Base-by-base conservation (phyloP, 1,140 invertebrate species). In the Cotesia chilonis region DNA sequence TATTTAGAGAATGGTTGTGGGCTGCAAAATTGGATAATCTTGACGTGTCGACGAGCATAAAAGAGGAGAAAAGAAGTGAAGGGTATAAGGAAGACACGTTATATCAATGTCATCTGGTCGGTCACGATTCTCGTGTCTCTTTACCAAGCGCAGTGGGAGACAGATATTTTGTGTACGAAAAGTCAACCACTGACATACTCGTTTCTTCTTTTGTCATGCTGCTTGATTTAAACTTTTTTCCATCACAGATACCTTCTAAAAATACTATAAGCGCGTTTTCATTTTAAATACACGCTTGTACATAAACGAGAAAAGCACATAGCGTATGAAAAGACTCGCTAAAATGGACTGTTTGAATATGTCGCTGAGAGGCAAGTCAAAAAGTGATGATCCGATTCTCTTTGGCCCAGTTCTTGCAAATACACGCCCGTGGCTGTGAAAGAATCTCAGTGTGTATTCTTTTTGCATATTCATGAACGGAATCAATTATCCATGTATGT, bases 121-220 rank as follows among this genome's bases (percentile, higher is more conserved):
- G 74, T 75, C 75, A 72, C 72, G 65, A 41, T 57, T 61, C 55
- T 70, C 51, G 68, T 55, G 54, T 76, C 70, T 63, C 52, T 14
- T 55, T 67, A 69, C 57, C 57, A 17, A 60, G 64, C 71, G 68
- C 74, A 37, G 76, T 76, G 68, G 73, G 72, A 74, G 72, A 63
- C 60, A 63, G 60, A 63, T 63, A 57, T 63, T 36, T 41, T 28
- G 60, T 28, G 10, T 63, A 63, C 60, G 37, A 41, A 63, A 63
- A 63, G 60, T 63, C 28, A 7, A 28, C 12, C 60, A 59, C 36
- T 63, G 60, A 63, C 37, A 36, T 63, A 28, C 20, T 59, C 57
- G 57, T 59, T 59, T 76, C 80, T 80, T 82, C 82, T 85, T 87
- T 85, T 59, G 57, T 59, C 57, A 59, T 75, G 76, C 74, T 59